A percentile compares a stretch with the other conserved stretches of the same genome.
phyloP scores from a whole-genome alignment of 2,797 vertebrate genomes.

The Lateolabrax maculatus region DNA sequence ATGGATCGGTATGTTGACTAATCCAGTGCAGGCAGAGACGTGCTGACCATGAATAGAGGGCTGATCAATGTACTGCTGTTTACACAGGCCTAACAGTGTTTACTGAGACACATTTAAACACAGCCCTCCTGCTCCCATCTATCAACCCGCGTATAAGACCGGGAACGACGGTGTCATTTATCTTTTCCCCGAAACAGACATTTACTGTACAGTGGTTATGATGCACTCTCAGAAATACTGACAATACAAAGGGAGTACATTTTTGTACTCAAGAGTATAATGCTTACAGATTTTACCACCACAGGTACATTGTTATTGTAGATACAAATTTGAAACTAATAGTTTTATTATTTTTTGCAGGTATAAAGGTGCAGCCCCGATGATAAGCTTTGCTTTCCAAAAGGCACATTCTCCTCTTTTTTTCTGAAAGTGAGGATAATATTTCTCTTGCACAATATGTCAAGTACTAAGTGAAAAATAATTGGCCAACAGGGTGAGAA shows the following conservation, averaged over 20 bases:
- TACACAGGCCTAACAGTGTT: slow-evolving; percentile 84
- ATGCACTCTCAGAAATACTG: slow-evolving; percentile 33
- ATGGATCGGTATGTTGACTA: slow-evolving; percentile 79
- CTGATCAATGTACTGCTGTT: slow-evolving; percentile 84
- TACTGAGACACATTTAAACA: slow-evolving; percentile 82
- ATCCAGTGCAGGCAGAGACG: slow-evolving; percentile 83
- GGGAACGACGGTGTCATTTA: slow-evolving; percentile 40
- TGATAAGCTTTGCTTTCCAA: slow-evolving; percentile 1
- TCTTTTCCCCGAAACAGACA: slow-evolving; percentile 47
- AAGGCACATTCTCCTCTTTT: not conserved
- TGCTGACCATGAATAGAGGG: slow-evolving; percentile 81
- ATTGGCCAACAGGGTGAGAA: not conserved
- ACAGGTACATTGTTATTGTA: not conserved
- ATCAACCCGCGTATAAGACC: slow-evolving; percentile 39
- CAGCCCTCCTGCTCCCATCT: slow-evolving; percentile 63
- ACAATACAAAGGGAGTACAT: not conserved
- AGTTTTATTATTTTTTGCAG: not conserved
- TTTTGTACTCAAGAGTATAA: not conserved
- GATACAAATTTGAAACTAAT: not conserved
- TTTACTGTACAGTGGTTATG: slow-evolving; percentile 36
- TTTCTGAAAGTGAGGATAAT: not conserved
- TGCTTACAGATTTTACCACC: not conserved
- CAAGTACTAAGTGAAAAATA: not conserved
- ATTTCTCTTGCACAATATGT: not conserved
- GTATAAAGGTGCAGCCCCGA: not conserved